Conservation (phyloP, 1,140 invertebrate species). For the Ceratoteleas bidentatus region DNA sequence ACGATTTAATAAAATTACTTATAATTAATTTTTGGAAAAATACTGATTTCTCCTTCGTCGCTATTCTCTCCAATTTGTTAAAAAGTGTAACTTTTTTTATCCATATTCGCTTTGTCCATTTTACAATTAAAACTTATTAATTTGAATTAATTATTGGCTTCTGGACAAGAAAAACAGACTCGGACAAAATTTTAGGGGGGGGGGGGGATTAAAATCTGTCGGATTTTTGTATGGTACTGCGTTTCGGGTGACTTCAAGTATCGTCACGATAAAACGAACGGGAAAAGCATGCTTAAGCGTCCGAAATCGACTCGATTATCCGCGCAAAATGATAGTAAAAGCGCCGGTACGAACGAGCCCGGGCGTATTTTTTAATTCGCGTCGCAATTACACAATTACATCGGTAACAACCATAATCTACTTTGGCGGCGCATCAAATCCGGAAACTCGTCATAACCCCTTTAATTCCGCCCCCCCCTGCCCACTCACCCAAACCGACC, state of each 20-base stretch:
- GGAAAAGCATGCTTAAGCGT: conserved; percentile 9
- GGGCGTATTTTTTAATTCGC: conserved; percentile 59
- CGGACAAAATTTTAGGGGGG: no score
- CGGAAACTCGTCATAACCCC: conserved; percentile 62
- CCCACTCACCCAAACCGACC: no score
- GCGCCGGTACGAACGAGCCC: conserved; percentile 24
- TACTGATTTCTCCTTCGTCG: no score
- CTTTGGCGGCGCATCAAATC: conserved; percentile 62
- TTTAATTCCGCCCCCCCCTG: conserved; percentile 21
- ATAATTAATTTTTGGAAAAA: no score
- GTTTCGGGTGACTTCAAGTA: background rate
- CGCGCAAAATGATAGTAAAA: conserved; percentile 46
- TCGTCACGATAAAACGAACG: background rate
- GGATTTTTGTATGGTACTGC: background rate
- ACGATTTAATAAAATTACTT: no score
- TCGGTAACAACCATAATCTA: conserved; percentile 58
- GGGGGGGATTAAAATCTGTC: background rate
- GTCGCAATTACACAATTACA: conserved; percentile 62
- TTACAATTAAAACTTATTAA: no score
- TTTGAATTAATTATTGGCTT: no score
- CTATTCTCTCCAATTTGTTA: no score
- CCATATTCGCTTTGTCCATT: no score
- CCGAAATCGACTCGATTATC: conserved; percentile 38
- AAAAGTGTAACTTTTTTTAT: no score
- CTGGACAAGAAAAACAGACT: no score